Evolutionary conservation across 2,113 vertebrate species (phyloP), one percentile per base, ranked within the genome.

Genomic region (Neolamprologus longior): DNA sequence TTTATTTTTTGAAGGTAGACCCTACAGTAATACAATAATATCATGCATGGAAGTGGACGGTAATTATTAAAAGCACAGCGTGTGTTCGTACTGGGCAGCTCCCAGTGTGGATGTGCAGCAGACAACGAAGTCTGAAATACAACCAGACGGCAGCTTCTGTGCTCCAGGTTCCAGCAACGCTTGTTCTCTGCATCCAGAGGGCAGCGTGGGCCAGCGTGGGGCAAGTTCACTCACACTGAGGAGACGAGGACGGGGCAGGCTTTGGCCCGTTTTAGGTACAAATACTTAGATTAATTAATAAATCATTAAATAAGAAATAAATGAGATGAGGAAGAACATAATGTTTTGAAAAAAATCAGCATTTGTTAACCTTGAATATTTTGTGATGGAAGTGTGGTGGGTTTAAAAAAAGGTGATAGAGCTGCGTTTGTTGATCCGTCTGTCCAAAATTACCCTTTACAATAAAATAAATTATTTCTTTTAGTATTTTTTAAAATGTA

Each of bases 101-200:
- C 42, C 9, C 71, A 78, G 79, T n/a, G n/a, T n/a, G n/a, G n/a
- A n/a, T n/a, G n/a, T n/a, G n/a, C n/a, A n/a, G n/a, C n/a, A n/a
- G n/a, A n/a, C n/a, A n/a, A n/a, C 10, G 8, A 14, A 5, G 33
- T 37, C 7, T 55, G n/a, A 80, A 4, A 17, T 15, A 0, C 42
- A 28, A 19, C 4, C 68, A 28, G 24, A 11, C 21, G 31, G 31
- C 78, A 35, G 78, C 73, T 33, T 35, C 19, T 37, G 33, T 3
- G 11, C 17, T 82, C 10, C 7, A 4, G 37, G 11, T 19, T 4
- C 40, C 24, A 45, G 55, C 14, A 26, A 63, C 4, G 4, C 28
- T 66, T 9, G 68, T 76, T 85, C 78, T 2, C 45, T 6, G 1
- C 66, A 24, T 87, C 47, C 82, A 90, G 89, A 68, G 85, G 85